phyloP scores from a whole-genome alignment of 2,888 invertebrate genomes.

The Habrosyne pyritoides region DNA sequence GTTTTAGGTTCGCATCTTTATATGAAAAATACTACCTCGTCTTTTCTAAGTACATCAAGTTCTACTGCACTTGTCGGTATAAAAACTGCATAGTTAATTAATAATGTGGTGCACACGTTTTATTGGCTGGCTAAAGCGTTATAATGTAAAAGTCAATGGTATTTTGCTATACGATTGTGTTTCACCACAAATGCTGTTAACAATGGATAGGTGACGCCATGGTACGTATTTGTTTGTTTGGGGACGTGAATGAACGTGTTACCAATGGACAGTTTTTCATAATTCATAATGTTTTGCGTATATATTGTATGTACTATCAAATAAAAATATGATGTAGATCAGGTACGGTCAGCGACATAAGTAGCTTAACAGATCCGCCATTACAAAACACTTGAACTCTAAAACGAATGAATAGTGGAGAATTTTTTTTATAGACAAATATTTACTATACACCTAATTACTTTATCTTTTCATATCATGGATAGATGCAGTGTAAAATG shows the following conservation, averaged over 20 bases:
- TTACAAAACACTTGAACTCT: too few relatives aligned
- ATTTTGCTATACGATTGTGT: conserved; percentile 9
- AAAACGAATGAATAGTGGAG: too few relatives aligned
- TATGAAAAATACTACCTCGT: too few relatives aligned
- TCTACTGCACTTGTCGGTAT: conserved; percentile 8
- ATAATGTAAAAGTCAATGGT: conserved; percentile 6
- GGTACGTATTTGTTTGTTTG: conserved; percentile 14
- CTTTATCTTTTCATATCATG: too few relatives aligned
- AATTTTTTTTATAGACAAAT: too few relatives aligned
- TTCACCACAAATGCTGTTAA: conserved; percentile 15
- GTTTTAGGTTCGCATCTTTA: conserved; percentile 16
- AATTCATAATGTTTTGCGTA: not conserved
- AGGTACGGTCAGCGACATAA: too few relatives aligned
- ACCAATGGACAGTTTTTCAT: conserved; percentile 9
- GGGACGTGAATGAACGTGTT: conserved; percentile 13
- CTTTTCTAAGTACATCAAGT: too few relatives aligned
- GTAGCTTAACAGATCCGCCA: too few relatives aligned
- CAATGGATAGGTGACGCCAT: conserved; percentile 15
- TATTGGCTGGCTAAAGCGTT: not conserved
- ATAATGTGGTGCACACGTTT: not conserved
- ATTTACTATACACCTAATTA: not conserved
- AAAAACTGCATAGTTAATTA: not conserved
- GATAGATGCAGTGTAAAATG: too few relatives aligned
- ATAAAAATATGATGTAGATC: too few relatives aligned
- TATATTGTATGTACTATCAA: not conserved